A percentile compares a stretch with the other conserved stretches of the same genome.
Conservation (phyloP, 2,797 vertebrate genomes). For the Pitangus sulphuratus region DNA sequence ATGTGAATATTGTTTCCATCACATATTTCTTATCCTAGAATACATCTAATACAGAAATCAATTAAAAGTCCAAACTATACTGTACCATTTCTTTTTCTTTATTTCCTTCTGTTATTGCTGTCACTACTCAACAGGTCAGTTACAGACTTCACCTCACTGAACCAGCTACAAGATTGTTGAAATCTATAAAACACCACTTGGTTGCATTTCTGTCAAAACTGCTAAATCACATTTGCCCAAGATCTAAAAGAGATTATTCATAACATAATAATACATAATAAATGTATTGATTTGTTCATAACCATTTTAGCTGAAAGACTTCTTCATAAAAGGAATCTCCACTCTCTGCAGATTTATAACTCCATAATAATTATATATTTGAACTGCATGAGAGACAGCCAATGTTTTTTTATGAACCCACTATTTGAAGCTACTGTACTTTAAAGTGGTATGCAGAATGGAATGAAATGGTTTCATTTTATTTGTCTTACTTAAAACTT, state of each 20-base stretch:
- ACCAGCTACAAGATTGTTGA: not conserved
- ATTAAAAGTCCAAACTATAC: not conserved
- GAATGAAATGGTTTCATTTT: constrained; percentile 52
- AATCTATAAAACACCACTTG: not conserved
- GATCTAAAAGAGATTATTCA: constrained; percentile 12
- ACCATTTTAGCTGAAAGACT: not conserved
- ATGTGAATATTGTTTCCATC: not conserved
- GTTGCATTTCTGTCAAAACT: constrained; percentile 19
- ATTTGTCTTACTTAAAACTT: constrained; percentile 58
- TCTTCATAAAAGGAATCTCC: not conserved
- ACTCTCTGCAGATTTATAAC: not conserved
- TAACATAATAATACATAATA: not conserved
- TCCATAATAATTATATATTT: constrained; percentile 12
- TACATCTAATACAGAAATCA: not conserved
- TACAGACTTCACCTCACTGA: not conserved
- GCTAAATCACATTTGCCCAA: not conserved
- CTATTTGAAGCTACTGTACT: constrained; percentile 31
- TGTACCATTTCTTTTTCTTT: not conserved
- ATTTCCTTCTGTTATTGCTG: not conserved
- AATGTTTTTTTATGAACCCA: constrained; percentile 9
- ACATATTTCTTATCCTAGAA: not conserved
- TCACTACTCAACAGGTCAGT: not conserved
- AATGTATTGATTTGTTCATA: constrained; percentile 28
- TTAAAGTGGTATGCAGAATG: constrained; percentile 22
- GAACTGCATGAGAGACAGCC: constrained; percentile 7